phyloP scores from a whole-genome alignment of 2,113 vertebrate genomes.

The Stegastes partitus region DNA sequence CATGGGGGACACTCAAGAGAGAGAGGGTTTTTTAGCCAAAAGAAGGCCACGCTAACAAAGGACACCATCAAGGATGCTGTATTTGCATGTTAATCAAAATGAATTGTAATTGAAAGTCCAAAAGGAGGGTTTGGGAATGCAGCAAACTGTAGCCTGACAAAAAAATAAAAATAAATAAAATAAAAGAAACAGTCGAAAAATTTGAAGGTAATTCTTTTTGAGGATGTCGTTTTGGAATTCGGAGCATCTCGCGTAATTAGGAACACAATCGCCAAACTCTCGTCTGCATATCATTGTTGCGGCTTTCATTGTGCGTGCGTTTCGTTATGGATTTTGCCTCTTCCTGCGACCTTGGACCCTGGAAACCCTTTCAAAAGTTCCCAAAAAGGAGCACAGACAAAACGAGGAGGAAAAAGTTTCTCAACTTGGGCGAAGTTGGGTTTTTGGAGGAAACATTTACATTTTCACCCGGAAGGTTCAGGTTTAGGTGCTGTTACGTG shows the following conservation, averaged over 20 bases:
- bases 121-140: constrained; percentile 41
- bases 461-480: constrained; percentile 32
- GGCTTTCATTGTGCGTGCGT: constrained; percentile 25
- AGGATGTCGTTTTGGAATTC: constrained; percentile 14
- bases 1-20: constrained; percentile 61
- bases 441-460: constrained; percentile 47
- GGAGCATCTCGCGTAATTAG: constrained; percentile 24
- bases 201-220: constrained; percentile 43
- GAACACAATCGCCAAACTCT: constrained; percentile 20
- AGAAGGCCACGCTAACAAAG: constrained; percentile 74
- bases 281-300: neutral
- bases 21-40: constrained; percentile 62
- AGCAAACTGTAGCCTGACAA: neutral
- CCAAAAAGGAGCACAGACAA: constrained; percentile 2
- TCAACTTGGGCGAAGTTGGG: constrained; percentile 13
- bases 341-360: constrained; percentile 34
- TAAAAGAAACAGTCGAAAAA: constrained; percentile 30
- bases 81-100: constrained; percentile 71
- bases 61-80: constrained; percentile 72
- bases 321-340: constrained; percentile 20
- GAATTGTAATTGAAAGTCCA: constrained; percentile 65
- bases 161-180: too few species aligned
- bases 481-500: constrained; percentile 5
- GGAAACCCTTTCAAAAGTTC: constrained; percentile 25
- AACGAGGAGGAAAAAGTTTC: neutral